Conservation (phyloP, 92 coral and sea anemone genomes). For the Nematostella vectensis region DNA sequence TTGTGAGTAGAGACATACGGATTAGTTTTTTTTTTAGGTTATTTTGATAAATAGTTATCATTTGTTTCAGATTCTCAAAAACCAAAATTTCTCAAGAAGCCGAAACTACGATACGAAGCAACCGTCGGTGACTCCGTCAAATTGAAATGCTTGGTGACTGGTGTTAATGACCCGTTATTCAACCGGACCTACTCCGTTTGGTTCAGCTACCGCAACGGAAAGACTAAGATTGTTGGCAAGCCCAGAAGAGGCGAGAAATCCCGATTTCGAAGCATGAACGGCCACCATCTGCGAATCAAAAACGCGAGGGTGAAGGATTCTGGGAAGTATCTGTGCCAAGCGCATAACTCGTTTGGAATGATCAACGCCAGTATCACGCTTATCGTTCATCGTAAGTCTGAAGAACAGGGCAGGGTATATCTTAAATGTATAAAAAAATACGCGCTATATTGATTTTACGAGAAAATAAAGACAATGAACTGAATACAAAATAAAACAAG, state of each 20-base stretch:
- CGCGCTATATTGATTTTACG: too few relatives aligned
- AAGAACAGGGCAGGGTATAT: too few relatives aligned
- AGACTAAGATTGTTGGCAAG: background rate
- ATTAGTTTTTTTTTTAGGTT: too few relatives aligned
- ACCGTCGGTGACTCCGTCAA: slow-evolving; percentile 54
- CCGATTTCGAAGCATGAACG: slow-evolving; percentile 32
- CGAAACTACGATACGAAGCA: slow-evolving; percentile 41
- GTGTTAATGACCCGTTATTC: slow-evolving; percentile 40
- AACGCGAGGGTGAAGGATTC: slow-evolving; percentile 43
- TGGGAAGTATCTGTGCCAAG: slow-evolving; percentile 61
- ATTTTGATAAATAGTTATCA: too few relatives aligned
- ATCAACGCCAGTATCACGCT: slow-evolving; percentile 28
- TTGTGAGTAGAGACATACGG: too few relatives aligned
- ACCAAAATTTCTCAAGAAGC: slow-evolving; percentile 35
- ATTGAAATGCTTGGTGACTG: slow-evolving; percentile 59
- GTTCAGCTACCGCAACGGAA: slow-evolving; percentile 25
- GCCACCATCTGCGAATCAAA: slow-evolving; percentile 50
- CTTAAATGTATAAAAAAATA: too few relatives aligned
- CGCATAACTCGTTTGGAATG: slow-evolving; percentile 40
- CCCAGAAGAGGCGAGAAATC: slow-evolving; percentile 1
- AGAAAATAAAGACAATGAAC: too few relatives aligned
- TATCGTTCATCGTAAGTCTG: slow-evolving; percentile 48
- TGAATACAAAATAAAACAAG: too few relatives aligned
- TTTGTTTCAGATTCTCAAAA: too few relatives aligned
- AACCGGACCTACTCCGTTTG: slow-evolving; percentile 75